These are phyloP conservation scores for Erannis defoliaria DNA, from an alignment of 2,888 invertebrate species.

Conservation along the genomic window DNA sequence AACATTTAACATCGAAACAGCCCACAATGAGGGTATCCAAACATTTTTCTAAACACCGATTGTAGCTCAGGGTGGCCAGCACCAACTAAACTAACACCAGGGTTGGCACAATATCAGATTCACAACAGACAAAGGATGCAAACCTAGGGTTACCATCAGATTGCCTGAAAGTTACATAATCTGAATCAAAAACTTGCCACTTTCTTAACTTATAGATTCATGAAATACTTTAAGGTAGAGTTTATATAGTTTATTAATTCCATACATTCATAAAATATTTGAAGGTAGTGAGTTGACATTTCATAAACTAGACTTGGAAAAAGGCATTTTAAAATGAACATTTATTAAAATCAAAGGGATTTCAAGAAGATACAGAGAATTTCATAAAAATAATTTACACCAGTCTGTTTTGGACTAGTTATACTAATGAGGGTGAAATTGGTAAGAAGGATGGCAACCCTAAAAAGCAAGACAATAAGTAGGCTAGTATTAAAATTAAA, in stretches of 20 bases:
- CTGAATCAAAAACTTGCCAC: neutral
- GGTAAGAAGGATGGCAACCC: slow-evolving; percentile 31
- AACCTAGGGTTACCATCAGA: slow-evolving; percentile 38
- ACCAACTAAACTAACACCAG: slow-evolving; percentile 21
- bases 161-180: slow-evolving; percentile 1
- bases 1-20: slow-evolving; percentile 25
- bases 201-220: neutral
- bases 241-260: too few relatives aligned
- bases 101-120: slow-evolving; percentile 6
- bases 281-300: too few relatives aligned
- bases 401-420: slow-evolving; percentile 2
- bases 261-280: neutral
- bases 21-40: slow-evolving; percentile 18
- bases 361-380: neutral
- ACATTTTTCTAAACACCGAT: slow-evolving; percentile 31
- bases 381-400: neutral
- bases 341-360: neutral
- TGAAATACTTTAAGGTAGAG: too few relatives aligned
- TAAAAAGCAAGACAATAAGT: slow-evolving; percentile 26
- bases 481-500: slow-evolving; percentile 14
- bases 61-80: slow-evolving; percentile 21
- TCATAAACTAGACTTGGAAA: too few relatives aligned
- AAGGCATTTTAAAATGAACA: neutral
- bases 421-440: slow-evolving; percentile 14
- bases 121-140: slow-evolving; percentile 27